phyloP scores from a whole-genome alignment of 2,888 invertebrate species.

The Pterostichus madidus region DNA sequence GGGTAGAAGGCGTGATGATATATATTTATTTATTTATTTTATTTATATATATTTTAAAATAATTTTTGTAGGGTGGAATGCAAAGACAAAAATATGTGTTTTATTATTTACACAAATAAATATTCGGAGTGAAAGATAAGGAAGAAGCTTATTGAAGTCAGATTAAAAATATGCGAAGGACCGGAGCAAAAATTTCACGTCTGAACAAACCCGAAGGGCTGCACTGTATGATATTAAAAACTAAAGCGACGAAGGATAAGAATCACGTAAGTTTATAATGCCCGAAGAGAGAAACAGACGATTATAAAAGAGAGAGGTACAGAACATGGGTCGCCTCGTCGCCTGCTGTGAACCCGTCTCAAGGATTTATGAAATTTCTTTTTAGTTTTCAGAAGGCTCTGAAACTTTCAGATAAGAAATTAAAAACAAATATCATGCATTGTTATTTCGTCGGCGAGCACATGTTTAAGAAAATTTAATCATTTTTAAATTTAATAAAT shows the following conservation, averaged over 20 bases:
- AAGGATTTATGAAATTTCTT: constrained; percentile 66
- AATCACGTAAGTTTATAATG: constrained; percentile 67
- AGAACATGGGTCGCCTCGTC: constrained; percentile 19
- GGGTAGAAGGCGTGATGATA: no score
- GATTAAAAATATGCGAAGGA: constrained; percentile 52
- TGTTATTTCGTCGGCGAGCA: constrained; percentile 44
- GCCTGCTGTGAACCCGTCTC: constrained; percentile 45
- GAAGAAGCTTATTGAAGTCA: constrained; percentile 13
- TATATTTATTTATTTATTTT: no score
- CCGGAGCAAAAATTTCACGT: constrained; percentile 61
- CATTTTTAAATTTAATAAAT: constrained; percentile 10
- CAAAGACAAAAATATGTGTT: no score
- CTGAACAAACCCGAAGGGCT: constrained; percentile 57
- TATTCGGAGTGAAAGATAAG: constrained; percentile 1
- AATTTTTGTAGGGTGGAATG: no score
- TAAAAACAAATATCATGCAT: constrained; percentile 60
- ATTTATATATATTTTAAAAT: no score
- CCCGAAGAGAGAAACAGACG: constrained; percentile 46
- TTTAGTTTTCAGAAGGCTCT: constrained; percentile 55
- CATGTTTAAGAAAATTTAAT: constrained; percentile 54
- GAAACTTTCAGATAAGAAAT: constrained; percentile 63
- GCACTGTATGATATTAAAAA: constrained; percentile 67
- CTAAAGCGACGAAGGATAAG: constrained; percentile 65
- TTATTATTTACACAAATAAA: background rate
- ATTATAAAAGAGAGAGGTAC: constrained; percentile 5